These are phyloP conservation scores for Sympetrum striolatum DNA, from an alignment of 2,888 invertebrate species.

Conservation along the genomic window DNA sequence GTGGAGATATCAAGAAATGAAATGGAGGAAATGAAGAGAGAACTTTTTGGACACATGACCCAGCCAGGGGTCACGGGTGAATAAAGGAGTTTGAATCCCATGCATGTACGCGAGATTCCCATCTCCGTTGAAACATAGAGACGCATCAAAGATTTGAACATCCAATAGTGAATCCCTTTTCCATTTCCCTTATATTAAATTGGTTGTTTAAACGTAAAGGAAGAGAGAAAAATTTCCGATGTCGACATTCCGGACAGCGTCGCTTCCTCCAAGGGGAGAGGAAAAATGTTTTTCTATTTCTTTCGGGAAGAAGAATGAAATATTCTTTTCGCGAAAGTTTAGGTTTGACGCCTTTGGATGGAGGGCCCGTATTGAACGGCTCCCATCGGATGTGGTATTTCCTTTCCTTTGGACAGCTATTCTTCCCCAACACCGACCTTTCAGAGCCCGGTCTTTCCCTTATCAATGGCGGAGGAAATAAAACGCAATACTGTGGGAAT, in stretches of 20 bases:
- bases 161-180: neutral
- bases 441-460: neutral
- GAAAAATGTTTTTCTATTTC: neutral
- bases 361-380: neutral
- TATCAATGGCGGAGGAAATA: neutral
- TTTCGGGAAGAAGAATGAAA: neutral
- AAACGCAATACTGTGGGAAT: too few species aligned
- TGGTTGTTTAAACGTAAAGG: neutral
- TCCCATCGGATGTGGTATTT: neutral
- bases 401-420: neutral
- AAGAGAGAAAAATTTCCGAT: neutral
- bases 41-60: too few species aligned
- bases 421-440: neutral
- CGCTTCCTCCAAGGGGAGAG: neutral
- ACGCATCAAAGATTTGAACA: neutral
- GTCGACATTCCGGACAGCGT: neutral
- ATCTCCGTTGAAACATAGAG: too few species aligned
- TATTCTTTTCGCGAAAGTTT: constrained; percentile 1
- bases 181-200: constrained; percentile 11
- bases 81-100: too few species aligned
- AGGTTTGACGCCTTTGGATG: neutral
- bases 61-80: neutral
- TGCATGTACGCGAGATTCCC: too few species aligned
- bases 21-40: neutral
- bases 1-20: too few species aligned